phyloP scores from a whole-genome alignment of 1,140 invertebrate species.

The Thaumatotibia leucotreta region DNA sequence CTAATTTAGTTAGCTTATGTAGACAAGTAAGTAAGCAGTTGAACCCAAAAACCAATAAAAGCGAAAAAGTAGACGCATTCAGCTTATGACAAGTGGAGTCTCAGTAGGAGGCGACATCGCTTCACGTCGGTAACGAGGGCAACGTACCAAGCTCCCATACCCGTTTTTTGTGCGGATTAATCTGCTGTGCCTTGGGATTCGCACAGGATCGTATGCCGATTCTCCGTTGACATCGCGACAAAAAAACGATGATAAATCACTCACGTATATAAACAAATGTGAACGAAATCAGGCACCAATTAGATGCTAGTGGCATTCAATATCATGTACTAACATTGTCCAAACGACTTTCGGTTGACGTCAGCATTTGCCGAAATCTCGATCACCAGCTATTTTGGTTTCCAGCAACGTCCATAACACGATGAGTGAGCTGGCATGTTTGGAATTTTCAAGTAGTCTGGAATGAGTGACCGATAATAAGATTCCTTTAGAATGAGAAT shows the following conservation, averaged over 20 bases:
- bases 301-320: background rate
- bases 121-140: background rate
- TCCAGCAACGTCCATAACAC: slow-evolving; percentile 35
- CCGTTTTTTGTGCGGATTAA: slow-evolving; percentile 4
- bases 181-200: background rate
- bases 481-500: slow-evolving; percentile 21
- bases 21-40: background rate
- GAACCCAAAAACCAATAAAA: background rate
- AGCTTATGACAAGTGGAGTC: background rate
- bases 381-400: slow-evolving; percentile 40
- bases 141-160: slow-evolving; percentile 8
- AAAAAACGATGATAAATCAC: background rate
- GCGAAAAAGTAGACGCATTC: background rate
- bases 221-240: background rate
- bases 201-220: background rate
- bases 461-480: slow-evolving; percentile 32
- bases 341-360: slow-evolving; percentile 46
- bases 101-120: background rate
- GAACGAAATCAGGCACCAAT: background rate
- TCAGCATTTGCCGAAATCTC: slow-evolving; percentile 44
- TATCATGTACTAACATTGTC: slow-evolving; percentile 28
- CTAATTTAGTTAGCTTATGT: background rate
- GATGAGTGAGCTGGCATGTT: slow-evolving; percentile 47
- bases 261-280: background rate
- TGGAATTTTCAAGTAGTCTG: slow-evolving; percentile 39